A percentile compares a stretch with the other conserved stretches of the same genome.
Conservation (phyloP, 1,140 invertebrate species). For the Formica exsecta region DNA sequence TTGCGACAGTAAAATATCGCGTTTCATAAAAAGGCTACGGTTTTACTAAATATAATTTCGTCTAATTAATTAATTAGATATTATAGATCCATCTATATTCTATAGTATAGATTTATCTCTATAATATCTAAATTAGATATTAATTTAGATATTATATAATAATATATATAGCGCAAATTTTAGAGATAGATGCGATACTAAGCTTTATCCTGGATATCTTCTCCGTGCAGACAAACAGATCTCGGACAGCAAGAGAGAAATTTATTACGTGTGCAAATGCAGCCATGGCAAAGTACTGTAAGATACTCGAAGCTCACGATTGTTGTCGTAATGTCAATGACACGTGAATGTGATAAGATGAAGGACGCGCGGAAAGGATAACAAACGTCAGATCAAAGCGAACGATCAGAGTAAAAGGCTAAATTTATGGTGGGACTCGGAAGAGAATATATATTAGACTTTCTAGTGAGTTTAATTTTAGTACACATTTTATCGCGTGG, state of each 20-base stretch:
- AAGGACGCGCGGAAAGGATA: conserved; percentile 2
- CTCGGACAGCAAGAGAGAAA: not conserved
- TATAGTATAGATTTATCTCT: too few species aligned
- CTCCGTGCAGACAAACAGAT: conserved; percentile 54
- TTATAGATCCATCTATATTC: too few species aligned
- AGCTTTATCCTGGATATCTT: conserved; percentile 33
- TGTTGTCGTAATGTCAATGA: not conserved
- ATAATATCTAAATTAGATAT: too few species aligned
- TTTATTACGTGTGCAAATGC: not conserved
- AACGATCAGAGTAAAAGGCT: not conserved
- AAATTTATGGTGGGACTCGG: conserved; percentile 22
- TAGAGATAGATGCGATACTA: not conserved
- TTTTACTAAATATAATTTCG: not conserved
- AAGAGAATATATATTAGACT: not conserved
- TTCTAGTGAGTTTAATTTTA: not conserved
- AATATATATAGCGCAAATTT: not conserved
- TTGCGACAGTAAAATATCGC: conserved; percentile 43
- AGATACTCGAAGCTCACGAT: conserved; percentile 2
- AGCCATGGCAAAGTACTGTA: not conserved
- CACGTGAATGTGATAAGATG: conserved; percentile 13
- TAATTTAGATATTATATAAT: not conserved
- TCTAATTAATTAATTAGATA: too few species aligned
- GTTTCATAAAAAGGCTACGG: not conserved
- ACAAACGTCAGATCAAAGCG: conserved; percentile 26
- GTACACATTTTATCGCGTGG: too few species aligned